A percentile compares a stretch with the other conserved stretches of the same genome.
Conservation (phyloP, 2,113 vertebrate species). For the Xiphias gladius region DNA sequence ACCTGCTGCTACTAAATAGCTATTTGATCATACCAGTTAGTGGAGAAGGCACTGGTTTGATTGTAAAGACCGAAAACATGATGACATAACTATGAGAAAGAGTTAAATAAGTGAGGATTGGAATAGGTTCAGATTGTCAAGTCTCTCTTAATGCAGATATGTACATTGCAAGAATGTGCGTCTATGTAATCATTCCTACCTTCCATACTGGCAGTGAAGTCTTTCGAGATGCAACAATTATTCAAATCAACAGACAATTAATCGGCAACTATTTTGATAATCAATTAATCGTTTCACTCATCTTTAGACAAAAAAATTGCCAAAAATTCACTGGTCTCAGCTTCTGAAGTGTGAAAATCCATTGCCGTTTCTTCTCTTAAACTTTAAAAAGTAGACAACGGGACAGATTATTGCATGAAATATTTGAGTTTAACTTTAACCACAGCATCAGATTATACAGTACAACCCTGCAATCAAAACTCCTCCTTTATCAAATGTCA, state of each 20-base stretch:
- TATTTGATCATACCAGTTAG: background rate
- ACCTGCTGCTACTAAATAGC: background rate
- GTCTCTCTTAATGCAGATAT: too few species aligned
- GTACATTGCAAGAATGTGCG: too few species aligned
- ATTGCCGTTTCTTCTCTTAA: too few species aligned
- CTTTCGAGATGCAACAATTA: background rate
- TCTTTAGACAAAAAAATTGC: background rate
- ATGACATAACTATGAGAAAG: background rate
- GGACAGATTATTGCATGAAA: background rate
- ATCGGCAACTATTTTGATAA: background rate
- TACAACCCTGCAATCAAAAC: background rate
- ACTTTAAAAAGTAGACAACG: background rate
- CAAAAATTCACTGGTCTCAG: too few species aligned
- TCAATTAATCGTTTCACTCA: background rate
- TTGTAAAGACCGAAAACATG: background rate
- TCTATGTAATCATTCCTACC: too few species aligned
- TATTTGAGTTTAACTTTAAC: background rate
- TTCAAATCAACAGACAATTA: background rate
- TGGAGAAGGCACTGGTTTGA: background rate
- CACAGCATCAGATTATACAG: background rate
- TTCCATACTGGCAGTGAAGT: too few species aligned
- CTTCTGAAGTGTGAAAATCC: too few species aligned
- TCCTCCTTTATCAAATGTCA: conserved; percentile 25
- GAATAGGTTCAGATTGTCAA: too few species aligned
- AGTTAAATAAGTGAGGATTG: background rate